Evolutionary conservation across 64 coral and sea anemone species (phyloP).

Genomic region (Stylophora pistillata): DNA sequence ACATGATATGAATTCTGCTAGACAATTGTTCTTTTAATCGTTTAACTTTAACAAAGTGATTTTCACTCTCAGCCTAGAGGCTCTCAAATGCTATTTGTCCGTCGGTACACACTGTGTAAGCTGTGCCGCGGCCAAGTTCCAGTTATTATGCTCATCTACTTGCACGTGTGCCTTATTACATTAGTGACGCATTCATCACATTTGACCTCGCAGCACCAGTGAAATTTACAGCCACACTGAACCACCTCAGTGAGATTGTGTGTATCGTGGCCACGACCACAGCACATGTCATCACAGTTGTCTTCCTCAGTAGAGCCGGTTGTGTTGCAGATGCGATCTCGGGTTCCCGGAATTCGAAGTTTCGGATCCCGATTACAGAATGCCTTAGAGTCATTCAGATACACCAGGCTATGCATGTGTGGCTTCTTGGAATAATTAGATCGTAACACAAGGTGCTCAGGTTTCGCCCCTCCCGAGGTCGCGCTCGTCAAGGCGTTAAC

Average conservation of each 20-base stretch:
- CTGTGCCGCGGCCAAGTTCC: neutral
- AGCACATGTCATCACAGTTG: conserved; percentile 79
- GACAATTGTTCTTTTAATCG: neutral
- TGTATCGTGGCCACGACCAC: conserved; percentile 85
- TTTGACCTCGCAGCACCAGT: conserved; percentile 83
- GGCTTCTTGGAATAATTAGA: conserved; percentile 38
- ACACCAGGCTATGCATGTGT: conserved; percentile 46
- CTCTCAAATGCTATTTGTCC: neutral
- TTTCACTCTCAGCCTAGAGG: neutral
- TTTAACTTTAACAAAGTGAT: neutral
- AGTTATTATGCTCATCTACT: no score
- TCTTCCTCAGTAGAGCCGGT: neutral
- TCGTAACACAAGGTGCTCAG: conserved; percentile 48
- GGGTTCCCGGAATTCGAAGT: conserved; percentile 62
- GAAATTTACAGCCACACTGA: conserved; percentile 88
- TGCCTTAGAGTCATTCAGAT: conserved; percentile 53
- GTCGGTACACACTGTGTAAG: neutral
- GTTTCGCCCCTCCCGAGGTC: conserved; percentile 27
- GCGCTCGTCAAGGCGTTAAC: conserved; percentile 32
- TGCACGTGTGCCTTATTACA: conserved; percentile 68
- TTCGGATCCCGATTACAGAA: conserved; percentile 53
- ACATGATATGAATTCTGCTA: neutral
- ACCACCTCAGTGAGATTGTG: conserved; percentile 43
- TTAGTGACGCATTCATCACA: conserved; percentile 59
- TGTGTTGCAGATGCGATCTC: conserved; percentile 66